Base-by-base conservation (phyloP, 2,113 vertebrate species). In the Ochotona curzoniae region DNA sequence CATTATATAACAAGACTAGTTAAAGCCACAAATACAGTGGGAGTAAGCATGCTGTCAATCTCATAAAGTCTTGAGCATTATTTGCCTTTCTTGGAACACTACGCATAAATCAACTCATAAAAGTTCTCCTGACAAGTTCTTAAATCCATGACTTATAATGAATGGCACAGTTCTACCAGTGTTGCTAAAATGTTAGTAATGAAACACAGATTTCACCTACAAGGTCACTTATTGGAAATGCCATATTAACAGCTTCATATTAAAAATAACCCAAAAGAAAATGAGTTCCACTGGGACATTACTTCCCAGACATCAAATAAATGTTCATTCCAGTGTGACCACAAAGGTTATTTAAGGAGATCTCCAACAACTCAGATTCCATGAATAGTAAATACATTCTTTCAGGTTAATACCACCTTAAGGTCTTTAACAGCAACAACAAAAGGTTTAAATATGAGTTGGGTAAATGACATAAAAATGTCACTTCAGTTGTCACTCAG, bases 51-150 rank as follows among this genome's bases (percentile, higher is more conserved):
- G 94, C 92, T 97, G 96, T 95, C 94, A 91, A 83, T 92, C 96
- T 96, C 94, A 78, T 81, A 95, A 91, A 97, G 95, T 91, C 87
- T 88, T 57, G 13, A 81, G 82, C 49, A 93, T 89, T 84, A 95
- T 96, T 97, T 94, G 95, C 93, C 90, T 96, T 97, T 96, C 97
- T 97, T 93, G 69, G 90, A 90, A 95, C 95, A 90, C 94, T 35
- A 85, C 49, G 90, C 94, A 82, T 96, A 96, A 81, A 7, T 82
- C 89, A 97, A 97, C 97, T 97, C 97, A 96, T 94, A 97, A 97
- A 96, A 94, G 73, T 95, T 97, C 97, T 76, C 88, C 96, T 96
- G 96, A 97, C 96, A 96, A 95, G 89, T 97, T 95, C 96, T 95
- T 96, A 97, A 97, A 96, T 95, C 95, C 83, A 92, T 86, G 88